phyloP scores from a whole-genome alignment of 1,140 invertebrate species.

The Drosophila pallidifrons region DNA sequence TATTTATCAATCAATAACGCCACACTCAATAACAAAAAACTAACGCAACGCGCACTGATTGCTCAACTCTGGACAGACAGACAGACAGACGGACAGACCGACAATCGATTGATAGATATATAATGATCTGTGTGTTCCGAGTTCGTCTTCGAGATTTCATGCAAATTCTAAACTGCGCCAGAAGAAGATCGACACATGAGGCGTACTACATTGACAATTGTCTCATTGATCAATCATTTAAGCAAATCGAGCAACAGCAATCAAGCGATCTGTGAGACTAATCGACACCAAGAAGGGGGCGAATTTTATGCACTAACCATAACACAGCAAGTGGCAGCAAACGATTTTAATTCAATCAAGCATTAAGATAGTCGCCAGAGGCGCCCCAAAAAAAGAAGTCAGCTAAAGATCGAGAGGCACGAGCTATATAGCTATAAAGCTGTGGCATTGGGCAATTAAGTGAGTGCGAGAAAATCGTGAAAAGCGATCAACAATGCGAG shows the following conservation, averaged over 20 bases:
- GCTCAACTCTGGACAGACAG: constrained; percentile 43
- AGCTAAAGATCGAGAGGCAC: constrained; percentile 12
- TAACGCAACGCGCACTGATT: constrained; percentile 39
- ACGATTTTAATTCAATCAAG: constrained; percentile 85
- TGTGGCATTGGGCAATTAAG: constrained; percentile 38
- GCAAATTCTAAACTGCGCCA: constrained; percentile 71
- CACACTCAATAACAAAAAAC: constrained; percentile 37
- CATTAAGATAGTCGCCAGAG: constrained; percentile 44
- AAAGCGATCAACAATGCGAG: constrained; percentile 44
- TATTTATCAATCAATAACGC: constrained; percentile 75
- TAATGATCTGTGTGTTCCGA: constrained; percentile 14
- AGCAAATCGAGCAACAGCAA: constrained; percentile 68
- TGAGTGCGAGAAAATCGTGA: constrained; percentile 33
- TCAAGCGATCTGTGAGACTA: constrained; percentile 77
- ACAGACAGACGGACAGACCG: background rate
- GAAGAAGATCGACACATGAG: constrained; percentile 38
- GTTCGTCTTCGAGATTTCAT: constrained; percentile 65
- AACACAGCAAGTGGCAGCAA: constrained; percentile 70
- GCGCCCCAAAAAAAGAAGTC: constrained; percentile 43
- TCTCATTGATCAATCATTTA: constrained; percentile 84
- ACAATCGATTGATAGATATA: background rate
- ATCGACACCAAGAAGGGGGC: constrained; percentile 68
- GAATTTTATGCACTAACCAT: constrained; percentile 8
- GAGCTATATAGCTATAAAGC: constrained; percentile 11
- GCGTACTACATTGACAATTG: constrained; percentile 63